Evolutionary conservation across 2,113 vertebrate genomes (phyloP).

Genomic region (Gobiocypris rarus): DNA sequence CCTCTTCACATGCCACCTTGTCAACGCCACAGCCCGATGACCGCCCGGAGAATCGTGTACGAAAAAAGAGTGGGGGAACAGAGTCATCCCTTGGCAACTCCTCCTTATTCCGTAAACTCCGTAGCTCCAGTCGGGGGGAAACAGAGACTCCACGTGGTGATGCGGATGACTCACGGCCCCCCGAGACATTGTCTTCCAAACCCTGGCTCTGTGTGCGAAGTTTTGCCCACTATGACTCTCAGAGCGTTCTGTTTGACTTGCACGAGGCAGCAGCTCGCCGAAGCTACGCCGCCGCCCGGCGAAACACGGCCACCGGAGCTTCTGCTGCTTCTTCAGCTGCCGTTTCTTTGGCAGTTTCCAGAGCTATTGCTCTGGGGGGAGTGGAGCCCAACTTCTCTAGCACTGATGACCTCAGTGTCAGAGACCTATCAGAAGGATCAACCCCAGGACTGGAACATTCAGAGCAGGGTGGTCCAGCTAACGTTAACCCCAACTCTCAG

Average conservation of each 20-base stretch:
- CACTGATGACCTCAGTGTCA: slow-evolving; percentile 82
- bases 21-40: slow-evolving; percentile 59
- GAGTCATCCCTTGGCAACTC: slow-evolving; percentile 75
- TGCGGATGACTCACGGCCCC: slow-evolving; percentile 59
- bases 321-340: slow-evolving; percentile 82
- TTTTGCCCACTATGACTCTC: slow-evolving; percentile 89
- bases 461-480: slow-evolving; percentile 2
- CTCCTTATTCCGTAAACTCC: slow-evolving; percentile 87
- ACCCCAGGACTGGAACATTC: background rate
- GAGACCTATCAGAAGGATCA: slow-evolving; percentile 64
- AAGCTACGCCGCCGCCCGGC: slow-evolving; percentile 72
- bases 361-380: slow-evolving; percentile 63
- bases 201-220: slow-evolving; percentile 85
- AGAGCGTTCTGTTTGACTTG: slow-evolving; percentile 91
- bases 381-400: slow-evolving; percentile 80
- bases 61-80: slow-evolving; percentile 81
- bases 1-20: slow-evolving; percentile 56
- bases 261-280: slow-evolving; percentile 78
- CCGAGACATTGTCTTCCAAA: slow-evolving; percentile 63
- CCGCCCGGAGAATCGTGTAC: slow-evolving; percentile 74
- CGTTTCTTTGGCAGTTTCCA: slow-evolving; percentile 69
- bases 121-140: slow-evolving; percentile 76
- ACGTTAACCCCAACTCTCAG: slow-evolving; percentile 65
- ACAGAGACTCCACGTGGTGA: slow-evolving; percentile 67
- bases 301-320: slow-evolving; percentile 89